These are phyloP conservation scores for Zaprionus africanus DNA, from an alignment of 1,140 invertebrate genomes.

Conservation along the genomic window DNA sequence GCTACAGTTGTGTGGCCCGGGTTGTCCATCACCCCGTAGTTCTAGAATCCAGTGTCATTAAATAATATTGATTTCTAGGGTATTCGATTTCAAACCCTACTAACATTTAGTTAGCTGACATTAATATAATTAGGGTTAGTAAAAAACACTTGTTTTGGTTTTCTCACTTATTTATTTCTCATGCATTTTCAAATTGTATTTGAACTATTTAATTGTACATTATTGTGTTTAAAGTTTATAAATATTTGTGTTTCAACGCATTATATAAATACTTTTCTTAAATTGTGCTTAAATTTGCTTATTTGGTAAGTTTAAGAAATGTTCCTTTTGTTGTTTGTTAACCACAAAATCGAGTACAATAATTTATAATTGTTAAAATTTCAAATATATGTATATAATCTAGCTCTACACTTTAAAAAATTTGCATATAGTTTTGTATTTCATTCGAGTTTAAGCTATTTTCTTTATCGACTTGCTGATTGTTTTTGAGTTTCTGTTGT, in stretches of 20 bases:
- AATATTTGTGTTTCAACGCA: constrained; percentile 71
- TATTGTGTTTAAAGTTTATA: constrained; percentile 75
- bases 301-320: constrained; percentile 48
- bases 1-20: background rate
- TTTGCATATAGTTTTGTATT: constrained; percentile 48
- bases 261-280: constrained; percentile 60
- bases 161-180: constrained; percentile 64
- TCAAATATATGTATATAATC: constrained; percentile 51
- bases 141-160: background rate
- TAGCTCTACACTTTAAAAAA: constrained; percentile 63
- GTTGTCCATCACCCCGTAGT: too few relatives aligned
- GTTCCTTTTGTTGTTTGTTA: constrained; percentile 42
- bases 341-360: constrained; percentile 58
- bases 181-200: constrained; percentile 80
- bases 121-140: too few relatives aligned
- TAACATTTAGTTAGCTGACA: too few relatives aligned
- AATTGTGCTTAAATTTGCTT: constrained; percentile 64
- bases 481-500: constrained; percentile 66
- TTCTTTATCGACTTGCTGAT: constrained; percentile 52
- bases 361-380: constrained; percentile 71
- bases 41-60: too few relatives aligned
- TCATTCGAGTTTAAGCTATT: constrained; percentile 59
- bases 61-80: too few relatives aligned
- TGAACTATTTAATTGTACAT: constrained; percentile 79
- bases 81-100: background rate